Base-by-base conservation (phyloP, 2,113 vertebrate species). In the Leiothrix lutea region DNA sequence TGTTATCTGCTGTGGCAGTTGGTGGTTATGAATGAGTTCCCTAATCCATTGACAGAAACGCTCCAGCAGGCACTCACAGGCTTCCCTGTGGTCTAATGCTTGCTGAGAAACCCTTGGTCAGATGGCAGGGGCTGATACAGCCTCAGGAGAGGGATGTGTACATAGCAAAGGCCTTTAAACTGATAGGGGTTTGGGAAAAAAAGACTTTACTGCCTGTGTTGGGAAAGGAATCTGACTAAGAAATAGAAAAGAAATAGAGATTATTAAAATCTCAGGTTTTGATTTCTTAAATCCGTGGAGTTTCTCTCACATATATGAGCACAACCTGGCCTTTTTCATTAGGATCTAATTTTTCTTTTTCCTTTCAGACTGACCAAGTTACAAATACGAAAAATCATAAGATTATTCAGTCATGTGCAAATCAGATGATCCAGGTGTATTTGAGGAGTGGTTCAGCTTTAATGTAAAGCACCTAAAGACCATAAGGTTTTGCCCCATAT, bases 1-100 rank as follows among this genome's bases (percentile, higher is more conserved):
- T 58, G 65, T 85, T 94, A 94, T 81, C 94, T 90, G 54, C 86
- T 62, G 29, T 11, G 50, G 88, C 89, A 92, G 69, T 36, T 83
- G 88, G 57, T 48, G 16, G 60, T 56, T 84, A 15, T 91, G 96
- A 96, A 95, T 97, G 94, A 85, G 45, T 67, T 81, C 53, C 69
- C 57, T 81, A 33, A 81, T 72, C 93, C 90, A 64, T 79, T 95
- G 93, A 81, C 66, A 79, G 10, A 33, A 91, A 72, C 5, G 28
- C 45, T 56, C 69, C 75, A 21, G 86, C 80, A 66, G 67, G 35
- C 44, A 13, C 88, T 88, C 24, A 25, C 79, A 77, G 38, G 20
- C 67, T 56, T 73, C 35, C 86, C 42, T 21, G 25, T 19, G 9
- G 44, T 4, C 38, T 35, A 2, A 13, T 36, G 47, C 26, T 64